phyloP scores from a whole-genome alignment of 2,797 vertebrate species.

The Caiman crocodilus region DNA sequence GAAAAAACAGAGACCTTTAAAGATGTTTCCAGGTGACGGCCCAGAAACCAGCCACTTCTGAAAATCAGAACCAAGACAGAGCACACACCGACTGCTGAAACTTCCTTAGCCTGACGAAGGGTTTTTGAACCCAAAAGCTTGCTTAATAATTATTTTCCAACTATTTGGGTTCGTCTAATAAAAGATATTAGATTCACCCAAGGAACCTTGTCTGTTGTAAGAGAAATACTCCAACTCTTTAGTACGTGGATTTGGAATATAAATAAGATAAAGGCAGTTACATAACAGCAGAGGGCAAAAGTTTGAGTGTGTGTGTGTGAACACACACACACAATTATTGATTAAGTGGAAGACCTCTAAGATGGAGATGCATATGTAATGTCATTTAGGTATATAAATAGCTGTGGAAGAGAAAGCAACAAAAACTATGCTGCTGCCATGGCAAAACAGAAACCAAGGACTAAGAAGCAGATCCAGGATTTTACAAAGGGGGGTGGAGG shows the following conservation, averaged over 20 bases:
- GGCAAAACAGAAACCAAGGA: neutral
- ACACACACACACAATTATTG: fast-evolving
- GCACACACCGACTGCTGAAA: too few species aligned
- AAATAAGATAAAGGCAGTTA: neutral
- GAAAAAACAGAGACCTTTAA: neutral
- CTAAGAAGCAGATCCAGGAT: too few species aligned
- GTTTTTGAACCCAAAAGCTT: too few species aligned
- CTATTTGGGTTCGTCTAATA: too few species aligned
- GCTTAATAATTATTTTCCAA: too few species aligned
- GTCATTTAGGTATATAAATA: neutral
- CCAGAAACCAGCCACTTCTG: neutral
- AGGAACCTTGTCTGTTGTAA: neutral
- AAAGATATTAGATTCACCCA: too few species aligned
- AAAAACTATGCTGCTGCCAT: neutral
- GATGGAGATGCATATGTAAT: neutral
- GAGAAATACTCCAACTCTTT: neutral
- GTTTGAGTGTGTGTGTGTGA: neutral
- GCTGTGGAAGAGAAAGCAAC: neutral
- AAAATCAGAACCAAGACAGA: neutral
- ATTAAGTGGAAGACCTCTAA: fast-evolving
- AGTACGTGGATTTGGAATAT: neutral
- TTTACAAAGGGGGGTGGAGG: too few species aligned
- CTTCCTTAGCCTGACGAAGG: too few species aligned
- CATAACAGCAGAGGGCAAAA: neutral
- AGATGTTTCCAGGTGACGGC: neutral